phyloP scores from a whole-genome alignment of 2,797 vertebrate genomes.

The Arrhamphus sclerolepis region DNA sequence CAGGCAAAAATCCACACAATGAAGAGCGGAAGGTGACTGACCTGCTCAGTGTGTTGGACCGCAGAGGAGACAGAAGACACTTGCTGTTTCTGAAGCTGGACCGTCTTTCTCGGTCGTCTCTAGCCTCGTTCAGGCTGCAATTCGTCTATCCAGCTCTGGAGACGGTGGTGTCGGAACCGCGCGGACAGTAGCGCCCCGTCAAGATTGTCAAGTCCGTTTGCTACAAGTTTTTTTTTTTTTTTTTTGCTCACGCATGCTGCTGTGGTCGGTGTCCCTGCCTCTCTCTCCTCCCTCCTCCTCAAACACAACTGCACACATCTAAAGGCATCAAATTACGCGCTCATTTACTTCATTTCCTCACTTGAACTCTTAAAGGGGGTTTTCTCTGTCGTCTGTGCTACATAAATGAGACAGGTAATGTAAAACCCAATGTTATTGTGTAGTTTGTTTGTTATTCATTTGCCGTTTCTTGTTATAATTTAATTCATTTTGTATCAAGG shows the following conservation, averaged over 20 bases:
- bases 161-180: conserved; percentile 8
- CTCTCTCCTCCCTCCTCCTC: conserved; percentile 63
- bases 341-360: not conserved
- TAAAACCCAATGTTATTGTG: not conserved
- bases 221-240: conserved; percentile 7
- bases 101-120: not conserved
- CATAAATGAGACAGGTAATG: conserved; percentile 7
- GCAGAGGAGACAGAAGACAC: conserved; percentile 13
- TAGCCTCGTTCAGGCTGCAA: not conserved
- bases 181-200: conserved; percentile 20
- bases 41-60: conserved; percentile 47
- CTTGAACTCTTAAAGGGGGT: not conserved
- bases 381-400: not conserved
- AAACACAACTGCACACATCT: conserved; percentile 44
- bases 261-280: conserved; percentile 21
- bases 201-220: conserved; percentile 25
- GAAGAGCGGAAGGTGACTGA: conserved; percentile 59
- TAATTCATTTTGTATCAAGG: no score
- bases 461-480: no score
- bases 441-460: no score
- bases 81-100: not conserved
- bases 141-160: not conserved
- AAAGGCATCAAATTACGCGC: conserved; percentile 61
- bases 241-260: conserved; percentile 26
- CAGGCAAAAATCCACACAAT: not conserved